Base-by-base conservation (phyloP, 2,888 invertebrate genomes). In the Mermis nigrescens region DNA sequence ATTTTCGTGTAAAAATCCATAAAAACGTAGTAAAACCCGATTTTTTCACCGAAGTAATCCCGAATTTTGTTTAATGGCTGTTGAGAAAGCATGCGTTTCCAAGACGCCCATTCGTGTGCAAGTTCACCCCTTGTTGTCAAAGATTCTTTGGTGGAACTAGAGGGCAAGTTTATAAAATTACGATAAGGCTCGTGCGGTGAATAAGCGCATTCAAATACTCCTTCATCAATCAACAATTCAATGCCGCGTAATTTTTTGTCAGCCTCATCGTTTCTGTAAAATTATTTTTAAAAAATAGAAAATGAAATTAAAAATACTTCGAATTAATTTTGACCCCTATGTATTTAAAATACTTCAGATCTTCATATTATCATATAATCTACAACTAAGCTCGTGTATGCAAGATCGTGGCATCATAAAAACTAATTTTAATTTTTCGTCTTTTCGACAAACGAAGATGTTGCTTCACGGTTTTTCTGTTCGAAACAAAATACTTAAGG, bases 1-100 rank as follows among this genome's bases (percentile, higher is more conserved):
- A 29, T 27, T 53, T 53, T 53, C 27, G 54, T 29, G 29, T 53
- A 53, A 24, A 29, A 53, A 31, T 53, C 54, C 54, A 53, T 53
- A 29, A 53, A 53, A 7, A 31, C 54, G 24, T 29, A 53, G 22
- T 53, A 53, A 53, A 53, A 53, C 7, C 54, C 54, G 24, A 53
- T 29, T 48, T 48, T 48, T 29, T 53, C 54, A 7, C 54, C 54
- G 29, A 53, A 53, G 31, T 53, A 53, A 27, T 29, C 24, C 31
- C 54, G 4, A 19, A 53, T 53, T 22, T 15, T 27, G 15, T 4
- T 7, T 12, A 53, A 7, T 7, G 54, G 54, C 29, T 53, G 54
- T 24, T 7, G 29, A 15, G 12, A 29, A 31, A 27, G 7, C 4
- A 53, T 12, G 29, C 31, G 4, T 27, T 7, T 27, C 54, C 54